A percentile compares a stretch with the other conserved stretches of the same genome.
phyloP scores from a whole-genome alignment of 2,888 invertebrate species.

The Caradrina clavipalpis region DNA sequence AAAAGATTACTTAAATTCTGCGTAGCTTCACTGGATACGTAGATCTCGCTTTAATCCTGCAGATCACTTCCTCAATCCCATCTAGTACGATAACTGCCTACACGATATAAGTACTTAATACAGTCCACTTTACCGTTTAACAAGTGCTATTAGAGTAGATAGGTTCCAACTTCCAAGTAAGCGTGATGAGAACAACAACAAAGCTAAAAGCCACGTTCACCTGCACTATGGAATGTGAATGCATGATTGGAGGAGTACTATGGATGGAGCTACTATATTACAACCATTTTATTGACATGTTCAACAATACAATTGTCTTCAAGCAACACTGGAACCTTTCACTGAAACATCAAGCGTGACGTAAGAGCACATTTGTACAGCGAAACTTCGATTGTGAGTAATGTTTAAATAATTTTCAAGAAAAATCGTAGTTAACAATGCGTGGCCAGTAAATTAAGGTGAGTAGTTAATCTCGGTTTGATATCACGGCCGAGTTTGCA shows the following conservation, averaged over 20 bases:
- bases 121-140: slow-evolving; percentile 39
- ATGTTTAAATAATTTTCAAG: slow-evolving; percentile 56
- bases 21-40: slow-evolving; percentile 1
- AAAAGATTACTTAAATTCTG: slow-evolving; percentile 15
- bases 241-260: slow-evolving; percentile 42
- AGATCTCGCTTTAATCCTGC: slow-evolving; percentile 34
- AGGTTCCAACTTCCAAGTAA: slow-evolving; percentile 43
- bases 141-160: slow-evolving; percentile 31
- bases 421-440: slow-evolving; percentile 71
- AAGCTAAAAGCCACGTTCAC: slow-evolving; percentile 52
- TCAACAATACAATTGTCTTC: slow-evolving; percentile 18
- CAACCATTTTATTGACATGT: slow-evolving; percentile 39
- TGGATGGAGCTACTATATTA: slow-evolving; percentile 9
- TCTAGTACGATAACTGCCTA: slow-evolving; percentile 16
- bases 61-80: slow-evolving; percentile 46
- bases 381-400: slow-evolving; percentile 33
- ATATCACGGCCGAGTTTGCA: slow-evolving; percentile 71
- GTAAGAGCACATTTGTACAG: slow-evolving; percentile 34
- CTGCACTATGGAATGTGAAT: slow-evolving; percentile 49
- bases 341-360: slow-evolving; percentile 63
- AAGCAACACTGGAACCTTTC: slow-evolving; percentile 63
- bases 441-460: slow-evolving; percentile 70
- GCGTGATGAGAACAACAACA: slow-evolving; percentile 53
- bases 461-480: slow-evolving; percentile 68
- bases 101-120: slow-evolving; percentile 32